Conservation (phyloP, 1,140 invertebrate genomes). For the Apis laboriosa region DNA sequence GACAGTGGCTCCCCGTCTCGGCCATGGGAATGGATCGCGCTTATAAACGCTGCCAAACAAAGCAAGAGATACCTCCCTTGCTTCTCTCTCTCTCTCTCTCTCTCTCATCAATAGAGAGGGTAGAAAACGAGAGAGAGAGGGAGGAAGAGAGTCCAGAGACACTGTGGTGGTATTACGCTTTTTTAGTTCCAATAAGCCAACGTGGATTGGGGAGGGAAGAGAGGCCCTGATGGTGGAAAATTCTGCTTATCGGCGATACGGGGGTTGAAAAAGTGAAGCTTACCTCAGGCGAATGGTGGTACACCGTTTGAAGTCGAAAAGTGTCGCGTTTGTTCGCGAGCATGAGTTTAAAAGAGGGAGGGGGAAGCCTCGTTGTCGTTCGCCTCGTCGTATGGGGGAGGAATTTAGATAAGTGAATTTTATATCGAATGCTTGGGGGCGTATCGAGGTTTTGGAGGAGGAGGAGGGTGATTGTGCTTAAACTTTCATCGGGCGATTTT, state of each 20-base stretch:
- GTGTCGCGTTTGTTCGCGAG: background rate
- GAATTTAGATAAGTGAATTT: background rate
- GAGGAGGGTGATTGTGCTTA: too few relatives aligned
- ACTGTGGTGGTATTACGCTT: too few relatives aligned
- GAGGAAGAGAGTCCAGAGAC: too few relatives aligned
- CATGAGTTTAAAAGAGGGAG: background rate
- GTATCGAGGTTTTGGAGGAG: too few relatives aligned
- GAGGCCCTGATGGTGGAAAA: background rate
- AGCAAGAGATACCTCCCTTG: background rate
- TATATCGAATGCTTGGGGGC: background rate
- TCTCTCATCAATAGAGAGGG: too few relatives aligned
- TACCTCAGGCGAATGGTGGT: too few relatives aligned
- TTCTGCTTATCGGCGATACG: background rate
- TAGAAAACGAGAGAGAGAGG: too few relatives aligned
- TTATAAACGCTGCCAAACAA: slow-evolving; percentile 46
- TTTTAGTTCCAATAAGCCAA: too few relatives aligned
- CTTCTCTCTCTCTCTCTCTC: too few relatives aligned
- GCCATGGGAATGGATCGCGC: slow-evolving; percentile 36
- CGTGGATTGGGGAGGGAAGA: background rate
- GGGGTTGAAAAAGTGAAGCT: background rate
- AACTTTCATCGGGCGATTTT: too few relatives aligned
- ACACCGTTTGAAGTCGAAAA: background rate
- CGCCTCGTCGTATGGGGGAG: background rate
- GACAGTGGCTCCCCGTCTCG: slow-evolving; percentile 46
- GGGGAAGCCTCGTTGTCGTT: background rate